These are phyloP conservation scores for Neoitamus cyanurus DNA, from an alignment of 2,888 invertebrate species.

Conservation along the genomic window DNA sequence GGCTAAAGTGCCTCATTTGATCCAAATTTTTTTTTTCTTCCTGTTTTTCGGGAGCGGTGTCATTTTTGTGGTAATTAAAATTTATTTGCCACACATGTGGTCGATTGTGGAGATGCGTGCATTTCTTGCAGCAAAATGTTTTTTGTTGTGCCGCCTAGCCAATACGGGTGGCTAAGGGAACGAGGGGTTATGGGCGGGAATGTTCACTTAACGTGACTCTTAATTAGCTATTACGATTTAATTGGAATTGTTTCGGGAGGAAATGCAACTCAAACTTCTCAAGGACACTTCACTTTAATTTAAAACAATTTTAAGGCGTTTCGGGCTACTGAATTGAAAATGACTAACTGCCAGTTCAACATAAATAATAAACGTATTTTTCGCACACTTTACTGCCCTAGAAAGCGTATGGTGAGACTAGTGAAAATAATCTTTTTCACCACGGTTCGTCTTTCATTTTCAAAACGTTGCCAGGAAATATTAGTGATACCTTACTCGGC, in stretches of 20 bases:
- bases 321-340: not conserved
- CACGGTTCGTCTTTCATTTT: too few relatives aligned
- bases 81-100: conserved; percentile 52
- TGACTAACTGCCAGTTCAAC: too few relatives aligned
- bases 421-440: too few relatives aligned
- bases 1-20: not conserved
- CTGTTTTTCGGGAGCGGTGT: conserved; percentile 46
- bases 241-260: not conserved
- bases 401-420: too few relatives aligned
- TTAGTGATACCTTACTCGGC: too few relatives aligned
- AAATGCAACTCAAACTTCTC: not conserved
- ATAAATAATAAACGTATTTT: too few relatives aligned
- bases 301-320: not conserved
- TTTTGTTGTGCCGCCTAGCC: not conserved
- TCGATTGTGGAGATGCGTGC: not conserved
- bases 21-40: not conserved
- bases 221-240: not conserved
- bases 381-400: too few relatives aligned
- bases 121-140: not conserved
- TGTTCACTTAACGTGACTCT: not conserved
- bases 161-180: not conserved
- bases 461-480: too few relatives aligned
- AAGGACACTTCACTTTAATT: not conserved
- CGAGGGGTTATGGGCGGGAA: not conserved
- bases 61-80: conserved; percentile 52